Evolutionary conservation across 2,888 invertebrate species (phyloP).

Genomic region (Ceraclea dissimilis): DNA sequence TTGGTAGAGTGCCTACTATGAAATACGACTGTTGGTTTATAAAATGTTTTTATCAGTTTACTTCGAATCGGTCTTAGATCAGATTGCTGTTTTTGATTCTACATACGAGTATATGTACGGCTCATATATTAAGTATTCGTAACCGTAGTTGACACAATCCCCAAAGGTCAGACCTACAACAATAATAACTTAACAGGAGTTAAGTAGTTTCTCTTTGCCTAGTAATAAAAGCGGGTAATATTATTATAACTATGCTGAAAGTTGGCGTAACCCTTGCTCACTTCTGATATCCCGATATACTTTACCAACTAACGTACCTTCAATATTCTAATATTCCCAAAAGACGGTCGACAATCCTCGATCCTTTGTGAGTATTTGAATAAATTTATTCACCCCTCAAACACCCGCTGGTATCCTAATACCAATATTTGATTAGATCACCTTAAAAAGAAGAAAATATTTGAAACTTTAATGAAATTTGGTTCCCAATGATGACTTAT

Average conservation of each 20-base stretch:
- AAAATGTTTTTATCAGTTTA: too few species aligned
- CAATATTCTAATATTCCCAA: conserved; percentile 6
- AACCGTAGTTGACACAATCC: conserved; percentile 22
- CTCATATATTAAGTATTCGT: too few species aligned
- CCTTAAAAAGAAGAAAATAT: neutral
- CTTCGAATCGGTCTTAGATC: too few species aligned
- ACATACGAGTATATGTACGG: too few species aligned
- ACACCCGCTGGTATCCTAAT: conserved; percentile 16
- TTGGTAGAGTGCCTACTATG: too few species aligned
- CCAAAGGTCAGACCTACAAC: conserved; percentile 22
- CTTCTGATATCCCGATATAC: conserved; percentile 13
- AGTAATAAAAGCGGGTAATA: conserved; percentile 18
- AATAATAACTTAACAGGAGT: conserved; percentile 20
- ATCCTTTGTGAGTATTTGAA: conserved; percentile 9
- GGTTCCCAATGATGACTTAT: neutral
- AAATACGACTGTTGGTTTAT: too few species aligned
- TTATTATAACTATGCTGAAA: conserved; percentile 7
- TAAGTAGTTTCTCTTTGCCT: conserved; percentile 18
- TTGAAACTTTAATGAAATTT: conserved; percentile 8
- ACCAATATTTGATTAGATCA: conserved; percentile 16
- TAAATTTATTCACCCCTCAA: conserved; percentile 16
- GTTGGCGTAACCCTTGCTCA: conserved; percentile 14
- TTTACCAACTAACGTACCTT: too few species aligned
- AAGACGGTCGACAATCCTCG: conserved; percentile 6
- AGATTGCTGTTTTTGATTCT: too few species aligned